phyloP scores from a whole-genome alignment of 1,140 invertebrate genomes.

The Pseudobourletiella spinata region DNA sequence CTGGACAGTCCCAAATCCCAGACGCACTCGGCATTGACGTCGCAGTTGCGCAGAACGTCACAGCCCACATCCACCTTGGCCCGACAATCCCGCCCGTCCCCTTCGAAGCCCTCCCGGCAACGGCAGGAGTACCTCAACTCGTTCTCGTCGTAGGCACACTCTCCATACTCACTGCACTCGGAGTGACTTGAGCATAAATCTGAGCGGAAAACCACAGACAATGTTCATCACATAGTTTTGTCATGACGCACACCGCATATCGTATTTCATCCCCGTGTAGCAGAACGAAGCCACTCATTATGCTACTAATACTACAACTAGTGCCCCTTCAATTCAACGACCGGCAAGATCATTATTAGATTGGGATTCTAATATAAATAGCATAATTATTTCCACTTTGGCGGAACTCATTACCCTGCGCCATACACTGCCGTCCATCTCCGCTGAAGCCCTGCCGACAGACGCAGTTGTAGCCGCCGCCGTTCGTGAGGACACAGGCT shows the following conservation, averaged over 20 bases:
- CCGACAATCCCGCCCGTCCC: conserved; percentile 51
- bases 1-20: conserved; percentile 46
- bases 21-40: conserved; percentile 54
- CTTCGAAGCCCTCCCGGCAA: conserved; percentile 53
- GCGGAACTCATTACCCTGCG: conserved; percentile 51
- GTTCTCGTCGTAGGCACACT: conserved; percentile 55
- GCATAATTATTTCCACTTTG: no score
- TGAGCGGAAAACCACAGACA: no score
- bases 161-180: conserved; percentile 65
- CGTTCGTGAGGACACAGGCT: conserved; percentile 55
- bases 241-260: no score
- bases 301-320: no score
- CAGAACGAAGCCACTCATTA: no score
- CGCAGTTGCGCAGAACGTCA: conserved; percentile 45
- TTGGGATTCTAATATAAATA: no score
- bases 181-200: conserved; percentile 57
- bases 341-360: no score
- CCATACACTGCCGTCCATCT: conserved; percentile 60
- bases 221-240: no score
- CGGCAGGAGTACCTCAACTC: conserved; percentile 55
- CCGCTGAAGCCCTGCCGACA: conserved; percentile 71
- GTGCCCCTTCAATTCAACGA: no score
- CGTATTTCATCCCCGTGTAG: no score
- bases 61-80: conserved; percentile 47
- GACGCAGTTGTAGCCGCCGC: conserved; percentile 61